A percentile compares a stretch with the other conserved stretches of the same genome.
phyloP scores from a whole-genome alignment of 2,113 vertebrate genomes.

The Lethenteron reissneri region DNA sequence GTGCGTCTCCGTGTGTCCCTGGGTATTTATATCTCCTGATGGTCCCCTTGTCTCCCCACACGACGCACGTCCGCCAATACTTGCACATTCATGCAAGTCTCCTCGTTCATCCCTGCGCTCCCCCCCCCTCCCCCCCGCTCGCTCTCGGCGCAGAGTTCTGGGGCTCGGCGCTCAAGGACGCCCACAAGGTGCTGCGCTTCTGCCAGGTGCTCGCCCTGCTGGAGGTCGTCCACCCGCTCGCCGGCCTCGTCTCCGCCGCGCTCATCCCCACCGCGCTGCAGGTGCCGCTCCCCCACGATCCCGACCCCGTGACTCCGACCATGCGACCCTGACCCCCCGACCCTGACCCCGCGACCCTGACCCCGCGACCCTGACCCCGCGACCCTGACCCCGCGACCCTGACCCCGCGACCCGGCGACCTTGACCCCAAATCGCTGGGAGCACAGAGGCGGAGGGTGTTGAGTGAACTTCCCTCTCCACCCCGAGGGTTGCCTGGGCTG shows the following conservation, averaged over 20 bases:
- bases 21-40: not conserved
- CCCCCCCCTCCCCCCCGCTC: not conserved
- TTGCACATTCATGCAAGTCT: not conserved
- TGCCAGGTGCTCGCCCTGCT: constrained; percentile 58
- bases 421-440: too few relatives aligned
- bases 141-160: constrained; percentile 42
- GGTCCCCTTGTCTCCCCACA: not conserved
- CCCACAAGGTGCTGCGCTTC: constrained; percentile 75
- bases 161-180: constrained; percentile 64
- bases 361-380: too few relatives aligned
- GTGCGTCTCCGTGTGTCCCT: not conserved
- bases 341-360: too few relatives aligned
- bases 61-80: not conserved
- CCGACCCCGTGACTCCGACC: too few relatives aligned
- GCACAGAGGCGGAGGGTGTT: too few relatives aligned
- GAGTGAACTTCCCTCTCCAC: too few relatives aligned
- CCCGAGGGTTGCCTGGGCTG: too few relatives aligned
- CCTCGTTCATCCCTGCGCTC: not conserved
- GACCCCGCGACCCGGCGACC: too few relatives aligned
- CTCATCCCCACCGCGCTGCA: constrained; percentile 45
- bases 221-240: constrained; percentile 54
- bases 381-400: too few relatives aligned
- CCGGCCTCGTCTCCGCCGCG: constrained; percentile 46
- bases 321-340: too few relatives aligned
- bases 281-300: constrained; percentile 9